A percentile compares a stretch with the other conserved stretches of the same genome.
Evolutionary conservation across 2,888 invertebrate genomes (phyloP).

Genomic region (Spicauda simplicius): DNA sequence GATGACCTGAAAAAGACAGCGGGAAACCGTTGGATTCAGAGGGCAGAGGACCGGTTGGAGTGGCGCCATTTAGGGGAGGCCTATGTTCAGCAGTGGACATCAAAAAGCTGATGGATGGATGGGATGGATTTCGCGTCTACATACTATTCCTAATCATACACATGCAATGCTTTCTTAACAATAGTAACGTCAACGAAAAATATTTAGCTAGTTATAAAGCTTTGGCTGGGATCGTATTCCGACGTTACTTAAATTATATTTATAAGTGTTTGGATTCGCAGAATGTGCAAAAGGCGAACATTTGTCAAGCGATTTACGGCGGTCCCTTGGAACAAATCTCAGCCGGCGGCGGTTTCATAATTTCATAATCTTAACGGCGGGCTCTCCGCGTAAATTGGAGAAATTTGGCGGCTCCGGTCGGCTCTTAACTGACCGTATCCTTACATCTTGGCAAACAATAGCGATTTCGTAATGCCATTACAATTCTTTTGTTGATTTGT

Average conservation of each 20-base stretch:
- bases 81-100: too few relatives aligned
- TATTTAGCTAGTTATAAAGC: too few relatives aligned
- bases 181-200: too few relatives aligned
- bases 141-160: too few relatives aligned
- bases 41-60: too few relatives aligned
- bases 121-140: too few relatives aligned
- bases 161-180: too few relatives aligned
- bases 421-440: slow-evolving; percentile 72
- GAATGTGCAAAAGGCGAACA: slow-evolving; percentile 32
- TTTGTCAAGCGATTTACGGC: slow-evolving; percentile 54
- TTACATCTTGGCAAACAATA: slow-evolving; percentile 52
- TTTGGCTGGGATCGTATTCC: too few relatives aligned
- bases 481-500: not conserved
- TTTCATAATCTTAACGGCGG: slow-evolving; percentile 79
- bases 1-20: too few relatives aligned
- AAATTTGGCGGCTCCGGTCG: slow-evolving; percentile 70
- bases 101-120: too few relatives aligned
- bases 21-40: too few relatives aligned
- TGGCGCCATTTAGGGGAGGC: too few relatives aligned
- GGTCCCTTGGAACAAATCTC: slow-evolving; percentile 67
- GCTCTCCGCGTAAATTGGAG: slow-evolving; percentile 70
- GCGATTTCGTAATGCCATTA: slow-evolving; percentile 5
- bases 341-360: slow-evolving; percentile 72
- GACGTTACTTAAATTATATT: slow-evolving; percentile 1
- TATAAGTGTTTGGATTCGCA: slow-evolving; percentile 27